Conservation (phyloP, 1,140 invertebrate species). For the Plectus sambesii region DNA sequence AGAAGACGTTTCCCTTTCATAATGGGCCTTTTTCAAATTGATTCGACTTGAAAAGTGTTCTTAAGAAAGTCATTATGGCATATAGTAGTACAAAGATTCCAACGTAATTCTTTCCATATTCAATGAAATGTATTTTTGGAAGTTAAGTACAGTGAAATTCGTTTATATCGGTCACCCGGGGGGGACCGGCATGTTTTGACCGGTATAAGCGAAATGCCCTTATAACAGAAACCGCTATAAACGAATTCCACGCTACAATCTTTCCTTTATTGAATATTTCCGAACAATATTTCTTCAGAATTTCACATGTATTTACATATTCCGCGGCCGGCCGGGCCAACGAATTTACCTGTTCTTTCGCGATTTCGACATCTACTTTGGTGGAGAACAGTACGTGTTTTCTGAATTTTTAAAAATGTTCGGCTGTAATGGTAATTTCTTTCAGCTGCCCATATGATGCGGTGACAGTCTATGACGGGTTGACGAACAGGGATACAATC, state of each 20-base stretch:
- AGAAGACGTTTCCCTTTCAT: not conserved
- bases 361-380: constrained; percentile 96
- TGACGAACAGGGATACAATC: constrained; percentile 66
- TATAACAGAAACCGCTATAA: no score
- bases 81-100: not conserved
- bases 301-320: constrained; percentile 53
- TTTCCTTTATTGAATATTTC: constrained; percentile 54
- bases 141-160: no score
- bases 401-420: constrained; percentile 9
- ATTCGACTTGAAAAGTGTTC: no score
- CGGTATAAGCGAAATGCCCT: no score
- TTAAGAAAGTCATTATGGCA: not conserved
- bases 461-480: constrained; percentile 88
- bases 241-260: not conserved
- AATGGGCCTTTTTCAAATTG: no score
- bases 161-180: no score
- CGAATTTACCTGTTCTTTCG: constrained; percentile 87
- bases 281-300: constrained; percentile 27
- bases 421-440: constrained; percentile 11
- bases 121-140: not conserved
- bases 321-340: constrained; percentile 76
- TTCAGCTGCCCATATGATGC: constrained; percentile 93
- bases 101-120: not conserved
- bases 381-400: constrained; percentile 83
- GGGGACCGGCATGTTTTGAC: no score